Evolutionary conservation across 2,113 vertebrate species (phyloP).

Genomic region (Corvus hawaiiensis): DNA sequence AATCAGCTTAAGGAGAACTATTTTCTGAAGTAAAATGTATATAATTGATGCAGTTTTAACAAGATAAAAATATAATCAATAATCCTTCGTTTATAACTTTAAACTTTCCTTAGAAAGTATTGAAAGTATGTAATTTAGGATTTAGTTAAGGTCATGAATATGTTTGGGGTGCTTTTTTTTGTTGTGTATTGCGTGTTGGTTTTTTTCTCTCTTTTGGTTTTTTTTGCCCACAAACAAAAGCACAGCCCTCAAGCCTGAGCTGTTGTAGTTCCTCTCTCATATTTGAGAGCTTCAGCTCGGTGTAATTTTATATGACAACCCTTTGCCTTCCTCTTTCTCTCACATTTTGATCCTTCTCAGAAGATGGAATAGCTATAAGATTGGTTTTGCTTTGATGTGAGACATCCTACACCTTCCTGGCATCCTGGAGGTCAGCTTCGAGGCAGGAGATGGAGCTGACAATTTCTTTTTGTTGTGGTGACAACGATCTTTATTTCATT

Average conservation of each 20-base stretch:
- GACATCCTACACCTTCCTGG: background rate
- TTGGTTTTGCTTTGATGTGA: conserved; percentile 2
- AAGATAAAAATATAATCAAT: background rate
- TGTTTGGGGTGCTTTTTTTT: background rate
- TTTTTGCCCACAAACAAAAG: background rate
- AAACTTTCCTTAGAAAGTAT: background rate
- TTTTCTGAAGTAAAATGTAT: conserved; percentile 12
- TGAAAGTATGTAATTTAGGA: background rate
- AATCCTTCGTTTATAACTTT: background rate
- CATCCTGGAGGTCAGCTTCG: background rate
- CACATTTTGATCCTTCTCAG: background rate
- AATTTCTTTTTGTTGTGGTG: background rate
- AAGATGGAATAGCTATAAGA: background rate
- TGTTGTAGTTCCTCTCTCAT: background rate
- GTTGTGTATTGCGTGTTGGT: fast-evolving
- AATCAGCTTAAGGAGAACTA: background rate
- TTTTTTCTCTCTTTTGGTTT: background rate
- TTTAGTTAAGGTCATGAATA: background rate
- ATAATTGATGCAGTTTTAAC: background rate
- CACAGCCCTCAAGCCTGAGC: background rate
- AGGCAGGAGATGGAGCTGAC: background rate
- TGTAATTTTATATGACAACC: background rate
- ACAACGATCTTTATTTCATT: background rate
- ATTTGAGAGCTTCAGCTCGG: background rate
- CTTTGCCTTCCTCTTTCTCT: conserved; percentile 13